These are phyloP conservation scores for Parthenolecanium corni DNA, from an alignment of 2,888 invertebrate species.

Conservation along the genomic window DNA sequence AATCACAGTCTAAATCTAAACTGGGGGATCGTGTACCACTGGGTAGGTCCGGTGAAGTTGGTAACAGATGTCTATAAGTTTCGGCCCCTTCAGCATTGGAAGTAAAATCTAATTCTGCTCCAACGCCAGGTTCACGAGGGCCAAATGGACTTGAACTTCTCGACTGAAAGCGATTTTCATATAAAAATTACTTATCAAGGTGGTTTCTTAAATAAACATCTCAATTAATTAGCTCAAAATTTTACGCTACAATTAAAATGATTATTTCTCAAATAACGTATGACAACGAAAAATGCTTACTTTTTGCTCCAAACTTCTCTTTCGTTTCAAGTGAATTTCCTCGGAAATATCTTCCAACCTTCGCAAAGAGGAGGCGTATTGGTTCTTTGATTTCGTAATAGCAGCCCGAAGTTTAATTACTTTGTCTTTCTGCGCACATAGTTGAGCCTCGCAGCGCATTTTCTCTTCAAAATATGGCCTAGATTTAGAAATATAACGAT, in stretches of 20 bases:
- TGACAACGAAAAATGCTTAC: constrained; percentile 1
- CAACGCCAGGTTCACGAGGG: constrained; percentile 62
- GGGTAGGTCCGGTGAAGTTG: constrained; percentile 8
- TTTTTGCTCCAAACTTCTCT: constrained; percentile 35
- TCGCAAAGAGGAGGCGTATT: constrained; percentile 70
- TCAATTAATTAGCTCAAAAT: too few relatives aligned
- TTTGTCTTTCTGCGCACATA: constrained; percentile 71
- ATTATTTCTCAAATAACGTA: not conserved
- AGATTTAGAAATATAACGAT: constrained; percentile 71
- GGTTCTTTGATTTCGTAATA: constrained; percentile 64
- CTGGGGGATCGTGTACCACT: constrained; percentile 33
- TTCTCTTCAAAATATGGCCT: constrained; percentile 86
- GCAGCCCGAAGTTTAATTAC: constrained; percentile 70
- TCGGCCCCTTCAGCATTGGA: constrained; percentile 26
- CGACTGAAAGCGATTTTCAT: not conserved
- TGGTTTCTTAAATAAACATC: not conserved
- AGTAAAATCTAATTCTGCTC: constrained; percentile 49
- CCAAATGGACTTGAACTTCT: constrained; percentile 33
- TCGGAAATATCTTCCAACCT: constrained; percentile 83
- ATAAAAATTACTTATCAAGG: not conserved
- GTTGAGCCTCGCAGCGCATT: constrained; percentile 69
- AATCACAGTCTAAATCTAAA: constrained; percentile 45
- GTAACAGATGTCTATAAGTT: constrained; percentile 4
- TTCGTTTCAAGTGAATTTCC: constrained; percentile 62
- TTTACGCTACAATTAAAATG: not conserved